Percentiles rank a stretch among this genome's conserved stretches.
Conservation (phyloP, 1,140 invertebrate species). For the Bombus superbus region DNA sequence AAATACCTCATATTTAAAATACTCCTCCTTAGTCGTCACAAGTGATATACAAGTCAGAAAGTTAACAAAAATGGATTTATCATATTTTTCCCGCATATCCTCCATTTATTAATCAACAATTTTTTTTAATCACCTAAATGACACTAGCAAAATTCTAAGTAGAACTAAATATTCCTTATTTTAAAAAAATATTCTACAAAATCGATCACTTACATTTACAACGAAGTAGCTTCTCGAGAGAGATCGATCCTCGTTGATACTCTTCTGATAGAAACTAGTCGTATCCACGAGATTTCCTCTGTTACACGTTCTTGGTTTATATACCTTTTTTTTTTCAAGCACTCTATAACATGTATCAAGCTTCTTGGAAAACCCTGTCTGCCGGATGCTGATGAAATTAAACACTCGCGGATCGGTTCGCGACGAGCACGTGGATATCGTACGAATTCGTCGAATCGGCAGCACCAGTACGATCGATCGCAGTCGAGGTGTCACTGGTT, state of each 20-base stretch:
- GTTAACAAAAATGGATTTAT: background rate
- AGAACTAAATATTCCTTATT: no score
- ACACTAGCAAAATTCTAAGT: background rate
- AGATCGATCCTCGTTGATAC: background rate
- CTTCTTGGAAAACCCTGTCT: background rate
- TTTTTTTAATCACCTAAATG: no score
- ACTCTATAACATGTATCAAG: background rate
- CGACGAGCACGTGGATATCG: constrained; percentile 7
- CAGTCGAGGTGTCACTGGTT: constrained; percentile 76
- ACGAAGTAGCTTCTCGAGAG: background rate
- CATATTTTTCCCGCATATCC: no score
- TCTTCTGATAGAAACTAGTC: no score
- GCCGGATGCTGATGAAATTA: background rate
- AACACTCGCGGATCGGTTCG: background rate
- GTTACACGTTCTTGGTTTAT: no score
- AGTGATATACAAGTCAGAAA: background rate
- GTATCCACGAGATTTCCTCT: background rate
- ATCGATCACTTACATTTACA: constrained; percentile 13
- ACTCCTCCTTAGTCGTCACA: background rate
- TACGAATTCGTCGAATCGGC: background rate
- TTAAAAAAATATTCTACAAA: background rate
- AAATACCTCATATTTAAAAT: background rate
- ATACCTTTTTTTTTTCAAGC: background rate
- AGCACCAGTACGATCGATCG: constrained; percentile 45
- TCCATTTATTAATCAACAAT: no score